Conservation (phyloP, 2,113 vertebrate genomes). For the Gobiocypris rarus region DNA sequence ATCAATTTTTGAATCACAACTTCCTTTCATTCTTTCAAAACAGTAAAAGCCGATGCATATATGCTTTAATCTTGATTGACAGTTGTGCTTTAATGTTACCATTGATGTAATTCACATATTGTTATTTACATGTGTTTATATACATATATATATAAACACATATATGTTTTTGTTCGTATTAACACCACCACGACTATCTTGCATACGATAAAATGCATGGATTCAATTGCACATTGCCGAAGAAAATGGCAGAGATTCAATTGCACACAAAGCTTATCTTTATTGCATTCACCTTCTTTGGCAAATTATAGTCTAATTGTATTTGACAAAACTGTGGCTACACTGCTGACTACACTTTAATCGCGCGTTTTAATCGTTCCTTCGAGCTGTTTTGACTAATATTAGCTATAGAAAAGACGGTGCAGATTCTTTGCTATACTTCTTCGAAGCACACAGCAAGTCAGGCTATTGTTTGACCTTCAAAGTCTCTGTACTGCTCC, state of each 20-base stretch:
- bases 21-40: background rate
- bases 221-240: background rate
- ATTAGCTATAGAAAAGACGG: constrained; percentile 24
- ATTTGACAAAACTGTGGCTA: constrained; percentile 36
- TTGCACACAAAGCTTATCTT: constrained; percentile 16
- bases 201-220: background rate
- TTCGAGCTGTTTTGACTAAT: constrained; percentile 49
- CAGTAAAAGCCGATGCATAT: background rate
- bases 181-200: background rate
- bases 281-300: constrained; percentile 35
- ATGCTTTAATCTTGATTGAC: constrained; percentile 17
- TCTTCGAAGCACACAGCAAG: constrained; percentile 46
- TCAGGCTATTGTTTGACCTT: constrained; percentile 74
- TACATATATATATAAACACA: too few species aligned
- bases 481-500: constrained; percentile 58
- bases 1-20: background rate
- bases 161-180: constrained; percentile 5
- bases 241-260: background rate
- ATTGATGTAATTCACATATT: background rate
- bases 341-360: constrained; percentile 7
- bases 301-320: constrained; percentile 43
- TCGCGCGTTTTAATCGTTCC: constrained; percentile 34
- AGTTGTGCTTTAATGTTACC: constrained; percentile 1
- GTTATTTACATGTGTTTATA: too few species aligned
- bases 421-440: constrained; percentile 1